Conservation (phyloP, 2,113 vertebrate species). For the Phylloscopus trochilus region DNA sequence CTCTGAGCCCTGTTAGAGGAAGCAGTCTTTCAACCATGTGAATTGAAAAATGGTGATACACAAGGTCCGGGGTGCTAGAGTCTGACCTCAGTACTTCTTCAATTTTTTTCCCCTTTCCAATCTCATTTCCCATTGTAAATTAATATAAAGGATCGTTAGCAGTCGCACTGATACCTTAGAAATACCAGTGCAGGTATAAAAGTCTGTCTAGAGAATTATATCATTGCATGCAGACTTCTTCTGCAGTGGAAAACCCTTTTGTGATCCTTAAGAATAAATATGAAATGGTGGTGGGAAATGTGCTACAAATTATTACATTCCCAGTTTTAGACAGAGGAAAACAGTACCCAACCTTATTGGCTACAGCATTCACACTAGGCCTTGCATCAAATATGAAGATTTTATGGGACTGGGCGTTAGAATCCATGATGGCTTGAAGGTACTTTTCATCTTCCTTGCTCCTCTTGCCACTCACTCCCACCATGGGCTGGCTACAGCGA, state of each 20-base stretch:
- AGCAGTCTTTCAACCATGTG: background rate
- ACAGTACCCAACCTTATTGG: constrained; percentile 86
- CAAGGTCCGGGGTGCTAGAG: background rate
- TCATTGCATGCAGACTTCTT: background rate
- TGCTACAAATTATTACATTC: background rate
- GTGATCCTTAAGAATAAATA: background rate
- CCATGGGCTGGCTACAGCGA: constrained; percentile 94
- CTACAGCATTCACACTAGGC: constrained; percentile 92
- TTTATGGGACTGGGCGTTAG: constrained; percentile 97
- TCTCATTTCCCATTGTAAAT: background rate
- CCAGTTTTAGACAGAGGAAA: background rate
- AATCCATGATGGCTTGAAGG: constrained; percentile 96
- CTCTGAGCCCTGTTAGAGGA: background rate
- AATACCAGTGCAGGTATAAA: background rate
- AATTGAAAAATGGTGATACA: background rate
- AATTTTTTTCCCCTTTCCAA: background rate
- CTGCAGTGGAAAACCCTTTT: background rate
- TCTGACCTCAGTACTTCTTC: background rate
- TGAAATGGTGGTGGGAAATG: background rate
- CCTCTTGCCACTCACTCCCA: constrained; percentile 90
- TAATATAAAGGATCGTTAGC: background rate
- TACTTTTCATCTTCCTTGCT: constrained; percentile 97
- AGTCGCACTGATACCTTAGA: background rate
- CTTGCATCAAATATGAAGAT: constrained; percentile 97
- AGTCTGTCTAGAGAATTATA: background rate